Conservation (phyloP, 2,113 vertebrate genomes). For the Gambusia holbrooki region DNA sequence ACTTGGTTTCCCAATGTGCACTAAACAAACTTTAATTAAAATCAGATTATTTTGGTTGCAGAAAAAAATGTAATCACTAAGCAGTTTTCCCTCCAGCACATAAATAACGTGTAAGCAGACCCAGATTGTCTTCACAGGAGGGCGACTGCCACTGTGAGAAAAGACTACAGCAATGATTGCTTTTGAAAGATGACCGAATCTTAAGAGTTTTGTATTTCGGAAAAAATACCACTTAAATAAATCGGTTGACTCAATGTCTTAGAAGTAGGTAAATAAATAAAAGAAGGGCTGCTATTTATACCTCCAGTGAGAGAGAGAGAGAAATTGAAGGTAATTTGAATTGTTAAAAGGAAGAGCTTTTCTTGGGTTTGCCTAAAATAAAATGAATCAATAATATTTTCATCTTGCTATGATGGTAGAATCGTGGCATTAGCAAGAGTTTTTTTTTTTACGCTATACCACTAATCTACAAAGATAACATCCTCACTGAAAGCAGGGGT, state of each 20-base stretch:
- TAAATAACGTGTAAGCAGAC: not conserved
- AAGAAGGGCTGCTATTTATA: not conserved
- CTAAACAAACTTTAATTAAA: slow-evolving; percentile 11
- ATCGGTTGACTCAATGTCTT: fast-evolving
- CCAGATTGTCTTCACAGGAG: slow-evolving; percentile 6
- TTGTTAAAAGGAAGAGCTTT: not conserved
- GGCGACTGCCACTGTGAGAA: not conserved
- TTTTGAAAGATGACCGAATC: not conserved
- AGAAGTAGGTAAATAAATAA: not conserved
- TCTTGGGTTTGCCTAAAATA: not conserved
- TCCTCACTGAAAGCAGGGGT: not conserved
- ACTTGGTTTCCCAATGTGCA: slow-evolving; percentile 3
- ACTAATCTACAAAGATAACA: not conserved
- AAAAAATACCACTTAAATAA: not conserved
- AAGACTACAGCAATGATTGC: not conserved
- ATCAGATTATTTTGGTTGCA: slow-evolving; percentile 2
- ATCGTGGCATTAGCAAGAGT: not conserved
- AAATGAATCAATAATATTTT: not conserved
- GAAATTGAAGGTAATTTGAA: not conserved
- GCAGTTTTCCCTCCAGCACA: not conserved
- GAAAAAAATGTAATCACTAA: slow-evolving; percentile 1
- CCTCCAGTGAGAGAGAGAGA: not conserved
- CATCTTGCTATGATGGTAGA: not conserved
- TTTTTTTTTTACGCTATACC: not conserved
- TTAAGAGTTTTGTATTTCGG: not conserved